Conservation (phyloP, 2,888 invertebrate genomes). For the Leucophenga montana region DNA sequence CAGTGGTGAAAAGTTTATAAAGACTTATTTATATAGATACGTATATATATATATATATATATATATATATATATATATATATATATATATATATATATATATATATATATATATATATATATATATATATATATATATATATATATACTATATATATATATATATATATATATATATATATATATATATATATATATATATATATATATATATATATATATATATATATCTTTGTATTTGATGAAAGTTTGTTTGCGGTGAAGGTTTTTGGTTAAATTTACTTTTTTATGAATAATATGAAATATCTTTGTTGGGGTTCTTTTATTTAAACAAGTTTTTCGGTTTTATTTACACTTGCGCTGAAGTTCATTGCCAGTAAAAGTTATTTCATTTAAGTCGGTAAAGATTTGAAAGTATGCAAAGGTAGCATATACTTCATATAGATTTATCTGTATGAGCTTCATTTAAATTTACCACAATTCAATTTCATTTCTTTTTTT, state of each 20-base stretch:
- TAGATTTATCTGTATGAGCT: no score
- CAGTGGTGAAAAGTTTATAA: slow-evolving; percentile 15
- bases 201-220: no score
- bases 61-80: neutral
- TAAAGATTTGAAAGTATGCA: no score
- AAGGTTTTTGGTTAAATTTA: neutral
- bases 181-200: neutral
- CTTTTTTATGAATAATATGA: neutral
- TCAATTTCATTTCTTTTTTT: no score
- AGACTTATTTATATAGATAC: slow-evolving; percentile 13
- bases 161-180: neutral
- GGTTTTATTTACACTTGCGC: no score
- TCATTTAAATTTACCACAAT: no score
- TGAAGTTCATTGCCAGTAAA: no score
- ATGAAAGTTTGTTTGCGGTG: neutral
- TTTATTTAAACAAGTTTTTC: no score
- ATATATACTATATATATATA: neutral
- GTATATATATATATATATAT: no score
- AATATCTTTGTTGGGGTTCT: no score
- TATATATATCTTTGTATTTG: neutral
- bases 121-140: neutral
- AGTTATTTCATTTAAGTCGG: no score
- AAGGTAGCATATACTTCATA: no score
- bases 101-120: neutral
- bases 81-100: neutral